These are phyloP conservation scores for Callopanchax toddi DNA, from an alignment of 2,113 vertebrate species.

Conservation along the genomic window DNA sequence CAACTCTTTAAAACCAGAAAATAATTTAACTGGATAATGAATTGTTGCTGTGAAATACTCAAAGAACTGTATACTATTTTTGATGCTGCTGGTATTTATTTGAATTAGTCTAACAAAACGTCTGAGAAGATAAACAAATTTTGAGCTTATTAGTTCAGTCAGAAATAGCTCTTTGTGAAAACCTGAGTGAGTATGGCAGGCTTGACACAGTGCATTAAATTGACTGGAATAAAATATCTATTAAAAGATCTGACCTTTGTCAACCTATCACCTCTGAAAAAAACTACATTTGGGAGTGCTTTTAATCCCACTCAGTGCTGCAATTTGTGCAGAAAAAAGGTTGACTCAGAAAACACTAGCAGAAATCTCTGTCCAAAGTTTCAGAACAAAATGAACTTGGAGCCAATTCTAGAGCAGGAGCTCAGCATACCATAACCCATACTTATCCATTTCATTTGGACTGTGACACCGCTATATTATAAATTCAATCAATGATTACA, in stretches of 20 bases:
- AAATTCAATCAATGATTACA: constrained; percentile 11
- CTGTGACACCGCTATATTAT: background rate
- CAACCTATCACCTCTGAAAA: background rate
- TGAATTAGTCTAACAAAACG: background rate
- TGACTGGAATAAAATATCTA: background rate
- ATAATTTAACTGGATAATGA: too few species aligned
- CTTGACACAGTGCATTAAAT: background rate
- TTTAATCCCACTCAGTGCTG: background rate
- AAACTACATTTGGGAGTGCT: background rate
- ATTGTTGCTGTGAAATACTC: too few species aligned
- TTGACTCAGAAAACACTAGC: background rate
- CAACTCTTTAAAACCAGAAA: too few species aligned
- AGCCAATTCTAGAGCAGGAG: background rate
- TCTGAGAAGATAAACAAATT: background rate
- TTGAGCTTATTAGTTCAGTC: background rate
- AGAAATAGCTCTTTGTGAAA: background rate
- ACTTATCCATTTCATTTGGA: background rate
- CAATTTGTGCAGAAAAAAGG: background rate
- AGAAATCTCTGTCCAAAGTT: background rate
- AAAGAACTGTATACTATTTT: too few species aligned
- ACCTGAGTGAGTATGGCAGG: background rate
- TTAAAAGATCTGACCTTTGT: background rate
- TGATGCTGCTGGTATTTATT: background rate
- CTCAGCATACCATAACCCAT: background rate
- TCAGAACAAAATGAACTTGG: background rate